phyloP scores from a whole-genome alignment of 2,113 vertebrate species.

The Vulpes lagopus region DNA sequence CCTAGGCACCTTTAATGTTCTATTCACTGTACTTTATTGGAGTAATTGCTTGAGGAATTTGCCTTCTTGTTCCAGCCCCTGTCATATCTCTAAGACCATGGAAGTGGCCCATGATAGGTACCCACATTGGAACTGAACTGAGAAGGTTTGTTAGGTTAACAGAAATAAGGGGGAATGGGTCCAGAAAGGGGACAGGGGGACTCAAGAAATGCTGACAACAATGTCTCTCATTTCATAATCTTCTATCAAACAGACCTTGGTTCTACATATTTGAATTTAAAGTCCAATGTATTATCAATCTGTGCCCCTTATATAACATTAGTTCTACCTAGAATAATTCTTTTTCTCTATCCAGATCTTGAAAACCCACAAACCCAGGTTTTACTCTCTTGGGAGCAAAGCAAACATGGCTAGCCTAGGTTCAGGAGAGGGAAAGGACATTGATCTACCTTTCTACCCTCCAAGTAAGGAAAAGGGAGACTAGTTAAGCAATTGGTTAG shows the following conservation, averaged over 20 bases:
- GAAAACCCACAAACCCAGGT: not conserved
- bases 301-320: not conserved
- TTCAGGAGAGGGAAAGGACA: not conserved
- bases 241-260: not conserved
- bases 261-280: not conserved
- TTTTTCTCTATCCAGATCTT: not conserved
- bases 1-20: not conserved
- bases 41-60: not conserved
- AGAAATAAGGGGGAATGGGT: not conserved
- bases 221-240: not conserved
- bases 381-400: slow-evolving; percentile 49
- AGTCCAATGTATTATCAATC: not conserved
- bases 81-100: not conserved
- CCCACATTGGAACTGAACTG: not conserved
- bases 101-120: not conserved
- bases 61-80: not conserved
- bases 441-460: not conserved
- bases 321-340: not conserved
- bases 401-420: not conserved
- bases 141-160: not conserved
- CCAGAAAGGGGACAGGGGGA: not conserved
- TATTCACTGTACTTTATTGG: not conserved
- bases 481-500: not conserved
- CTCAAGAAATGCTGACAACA: not conserved
- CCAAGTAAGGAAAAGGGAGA: not conserved